phyloP scores from a whole-genome alignment of 1,140 invertebrate genomes.

The Cotesia typhae region DNA sequence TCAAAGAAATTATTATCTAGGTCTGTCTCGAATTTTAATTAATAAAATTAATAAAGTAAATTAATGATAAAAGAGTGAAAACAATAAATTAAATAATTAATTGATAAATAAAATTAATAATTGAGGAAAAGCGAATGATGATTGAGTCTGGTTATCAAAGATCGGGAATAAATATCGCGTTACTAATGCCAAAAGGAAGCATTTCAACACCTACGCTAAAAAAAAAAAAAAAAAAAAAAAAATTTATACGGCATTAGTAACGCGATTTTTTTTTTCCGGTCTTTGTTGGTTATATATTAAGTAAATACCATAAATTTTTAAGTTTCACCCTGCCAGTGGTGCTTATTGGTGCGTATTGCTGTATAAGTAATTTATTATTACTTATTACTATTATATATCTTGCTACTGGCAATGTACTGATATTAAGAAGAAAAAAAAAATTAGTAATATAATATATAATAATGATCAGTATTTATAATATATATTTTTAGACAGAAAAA shows the following conservation, averaged over 20 bases:
- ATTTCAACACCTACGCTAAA: too few species aligned
- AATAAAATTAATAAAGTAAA: constrained; percentile 34
- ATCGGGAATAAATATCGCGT: too few species aligned
- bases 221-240: too few species aligned
- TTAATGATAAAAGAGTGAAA: neutral
- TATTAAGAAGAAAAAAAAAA: constrained; percentile 10
- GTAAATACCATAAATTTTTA: constrained; percentile 31
- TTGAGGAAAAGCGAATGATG: too few species aligned
- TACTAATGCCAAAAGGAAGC: too few species aligned
- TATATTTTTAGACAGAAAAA: constrained; percentile 36
- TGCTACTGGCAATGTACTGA: constrained; percentile 42
- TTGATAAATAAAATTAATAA: neutral
- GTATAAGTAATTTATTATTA: constrained; percentile 25
- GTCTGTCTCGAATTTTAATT: constrained; percentile 38
- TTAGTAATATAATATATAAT: too few species aligned
- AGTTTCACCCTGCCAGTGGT: constrained; percentile 46
- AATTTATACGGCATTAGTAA: too few species aligned
- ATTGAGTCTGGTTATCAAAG: too few species aligned
- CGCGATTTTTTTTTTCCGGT: too few species aligned
- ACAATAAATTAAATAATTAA: neutral
- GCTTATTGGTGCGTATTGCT: constrained; percentile 41
- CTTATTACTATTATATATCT: constrained; percentile 19
- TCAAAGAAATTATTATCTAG: constrained; percentile 44
- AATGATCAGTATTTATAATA: constrained; percentile 39
- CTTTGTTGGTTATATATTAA: constrained; percentile 18